Percentiles rank a stretch among this genome's conserved stretches.
Conservation (phyloP, 2,888 invertebrate genomes). For the Gandaritis pyraliata region DNA sequence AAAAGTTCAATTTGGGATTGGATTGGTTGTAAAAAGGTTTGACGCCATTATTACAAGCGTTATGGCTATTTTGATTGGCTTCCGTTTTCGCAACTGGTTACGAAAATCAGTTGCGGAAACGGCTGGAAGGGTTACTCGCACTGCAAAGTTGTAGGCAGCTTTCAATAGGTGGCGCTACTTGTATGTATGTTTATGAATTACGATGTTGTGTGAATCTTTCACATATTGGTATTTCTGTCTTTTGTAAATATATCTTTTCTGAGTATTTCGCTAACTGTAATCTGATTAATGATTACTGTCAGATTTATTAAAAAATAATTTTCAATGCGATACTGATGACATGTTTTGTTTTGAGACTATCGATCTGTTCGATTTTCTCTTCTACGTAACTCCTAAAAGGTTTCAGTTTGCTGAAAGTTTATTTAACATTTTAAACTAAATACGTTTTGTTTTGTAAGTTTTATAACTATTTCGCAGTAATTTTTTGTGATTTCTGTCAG, state of each 20-base stretch:
- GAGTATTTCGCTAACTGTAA: not conserved
- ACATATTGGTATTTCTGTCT: not conserved
- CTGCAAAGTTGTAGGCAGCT: too few species aligned
- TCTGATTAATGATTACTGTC: not conserved
- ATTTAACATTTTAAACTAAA: not conserved
- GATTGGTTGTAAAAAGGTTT: not conserved
- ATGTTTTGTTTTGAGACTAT: not conserved
- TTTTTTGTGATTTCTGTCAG: conserved; percentile 38
- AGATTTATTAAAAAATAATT: not conserved
- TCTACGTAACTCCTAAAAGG: too few species aligned
- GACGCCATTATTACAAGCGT: not conserved
- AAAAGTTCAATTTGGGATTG: too few species aligned
- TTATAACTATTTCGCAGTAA: conserved; percentile 18
- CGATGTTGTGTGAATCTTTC: not conserved
- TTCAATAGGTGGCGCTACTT: not conserved
- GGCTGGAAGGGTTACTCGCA: not conserved
- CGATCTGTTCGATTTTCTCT: not conserved
- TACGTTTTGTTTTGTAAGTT: conserved; percentile 30
- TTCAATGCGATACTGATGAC: not conserved
- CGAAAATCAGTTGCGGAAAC: too few species aligned
- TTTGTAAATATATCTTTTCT: not conserved
- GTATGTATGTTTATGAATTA: conserved; percentile 1
- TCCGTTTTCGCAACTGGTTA: too few species aligned
- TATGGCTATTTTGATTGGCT: not conserved
- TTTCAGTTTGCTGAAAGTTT: not conserved